Base-by-base conservation (phyloP, 2,113 vertebrate genomes). In the Etheostoma cragini region DNA sequence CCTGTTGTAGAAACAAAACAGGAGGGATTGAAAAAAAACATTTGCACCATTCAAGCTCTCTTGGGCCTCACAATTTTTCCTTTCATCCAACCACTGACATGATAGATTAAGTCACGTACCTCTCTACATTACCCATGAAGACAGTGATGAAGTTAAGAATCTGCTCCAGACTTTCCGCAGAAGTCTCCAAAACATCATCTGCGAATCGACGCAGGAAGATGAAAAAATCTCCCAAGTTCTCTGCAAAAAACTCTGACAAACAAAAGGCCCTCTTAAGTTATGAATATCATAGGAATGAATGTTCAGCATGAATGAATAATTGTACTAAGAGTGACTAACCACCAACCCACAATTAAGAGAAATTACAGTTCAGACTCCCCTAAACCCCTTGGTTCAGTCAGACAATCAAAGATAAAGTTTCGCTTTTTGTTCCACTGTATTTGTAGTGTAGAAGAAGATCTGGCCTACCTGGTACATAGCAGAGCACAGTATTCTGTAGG, bases 161-260 rank as follows among this genome's bases (percentile, higher is more conserved):
- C 14, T 98, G 96, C 89, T 98, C 97, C 89, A 99, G 92, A 68
- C 95, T 96, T 87, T 98, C 97, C 0, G 96, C 95, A 0, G 97
- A 98, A 0, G 96, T 96, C 93, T 99, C 98, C 92, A 99, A 91
- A 76, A 97, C 92, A 42, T 99, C 97, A 7, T 99, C 98, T 1
- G 98, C 97, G 77, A 99, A 99, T 46, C 98, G 96, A 22, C 97
- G 96, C 80, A 99, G 93, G 88, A 99, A 99, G 88, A 99, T 97
- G 92, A 99, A 97, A 93, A 99, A 98, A 88, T 99, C 98, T 0
- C 97, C 98, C 93, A 99, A 70, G 87, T 99, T 99, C 88, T 99
- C 98, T 0, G 96, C 97, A 91, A 99, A 99, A 91, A 99, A 99
- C 79, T 99, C 98, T 99, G 93, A 62, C 42, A 88, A 75, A 87